These are phyloP conservation scores for Carettochelys insculpta DNA, from an alignment of 2,113 vertebrate species.

Conservation along the genomic window DNA sequence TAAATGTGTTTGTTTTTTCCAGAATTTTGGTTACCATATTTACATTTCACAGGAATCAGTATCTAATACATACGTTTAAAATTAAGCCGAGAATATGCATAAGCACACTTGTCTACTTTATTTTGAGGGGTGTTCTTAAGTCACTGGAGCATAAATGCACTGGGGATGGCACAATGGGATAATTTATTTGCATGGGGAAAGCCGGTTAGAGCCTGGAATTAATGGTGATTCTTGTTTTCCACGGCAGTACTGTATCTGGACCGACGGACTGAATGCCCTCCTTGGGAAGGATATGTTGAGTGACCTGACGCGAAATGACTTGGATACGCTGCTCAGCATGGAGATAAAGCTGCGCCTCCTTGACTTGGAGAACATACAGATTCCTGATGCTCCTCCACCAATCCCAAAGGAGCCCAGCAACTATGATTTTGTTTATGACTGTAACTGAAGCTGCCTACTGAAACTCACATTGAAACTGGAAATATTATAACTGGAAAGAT, in stretches of 20 bases:
- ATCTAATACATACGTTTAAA: not conserved
- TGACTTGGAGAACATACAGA: slow-evolving; percentile 98
- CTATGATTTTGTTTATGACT: slow-evolving; percentile 99
- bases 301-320: slow-evolving; percentile 92
- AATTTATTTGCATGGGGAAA: not conserved
- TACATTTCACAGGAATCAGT: rapidly evolving
- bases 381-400: slow-evolving; percentile 95
- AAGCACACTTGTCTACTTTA: not conserved
- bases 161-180: not conserved
- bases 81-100: not conserved
- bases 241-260: slow-evolving; percentile 96
- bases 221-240: not conserved
- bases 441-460: slow-evolving; percentile 84
- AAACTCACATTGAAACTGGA: slow-evolving; percentile 80
- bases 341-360: slow-evolving; percentile 99
- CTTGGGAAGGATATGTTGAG: slow-evolving; percentile 99
- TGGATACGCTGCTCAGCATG: slow-evolving; percentile 98
- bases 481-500: slow-evolving; percentile 67
- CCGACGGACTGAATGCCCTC: slow-evolving; percentile 95
- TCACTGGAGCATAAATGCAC: not conserved
- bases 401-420: slow-evolving; percentile 99
- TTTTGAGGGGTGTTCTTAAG: not conserved
- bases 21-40: not conserved
- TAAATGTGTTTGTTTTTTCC: not conserved
- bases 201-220: not conserved